A percentile compares a stretch with the other conserved stretches of the same genome.
Conservation (phyloP, 2,797 vertebrate species). For the Tangara arthus region DNA sequence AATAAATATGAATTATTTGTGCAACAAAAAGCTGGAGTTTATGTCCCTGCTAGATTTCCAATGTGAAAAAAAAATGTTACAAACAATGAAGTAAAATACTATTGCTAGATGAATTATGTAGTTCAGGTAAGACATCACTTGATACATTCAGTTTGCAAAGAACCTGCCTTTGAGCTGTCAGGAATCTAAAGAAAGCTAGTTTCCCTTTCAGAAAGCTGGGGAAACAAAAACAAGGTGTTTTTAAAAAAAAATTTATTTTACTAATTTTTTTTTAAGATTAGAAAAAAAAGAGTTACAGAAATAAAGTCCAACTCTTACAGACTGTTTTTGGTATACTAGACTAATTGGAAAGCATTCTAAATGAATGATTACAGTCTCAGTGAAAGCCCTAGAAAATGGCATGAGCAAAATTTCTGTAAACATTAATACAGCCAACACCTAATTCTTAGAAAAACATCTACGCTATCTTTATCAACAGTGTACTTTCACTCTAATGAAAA, state of each 20-base stretch:
- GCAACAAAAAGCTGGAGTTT: neutral
- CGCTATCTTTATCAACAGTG: neutral
- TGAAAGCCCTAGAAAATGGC: neutral
- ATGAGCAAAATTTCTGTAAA: neutral
- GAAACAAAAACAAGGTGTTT: neutral
- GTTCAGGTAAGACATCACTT: neutral
- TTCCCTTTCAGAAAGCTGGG: neutral
- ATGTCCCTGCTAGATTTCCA: neutral
- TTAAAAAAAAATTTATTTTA: neutral
- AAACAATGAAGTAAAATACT: neutral
- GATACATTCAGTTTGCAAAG: neutral
- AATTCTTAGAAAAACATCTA: conserved; percentile 38
- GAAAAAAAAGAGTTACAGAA: neutral
- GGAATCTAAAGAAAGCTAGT: neutral
- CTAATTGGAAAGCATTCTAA: neutral
- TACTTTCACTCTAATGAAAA: conserved; percentile 38
- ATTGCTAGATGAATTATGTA: neutral
- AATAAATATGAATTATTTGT: neutral
- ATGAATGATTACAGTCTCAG: neutral
- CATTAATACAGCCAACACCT: conserved; percentile 38
- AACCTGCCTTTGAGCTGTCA: neutral
- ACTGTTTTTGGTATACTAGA: neutral
- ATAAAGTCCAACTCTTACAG: neutral
- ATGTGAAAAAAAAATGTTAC: neutral
- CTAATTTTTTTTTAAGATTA: neutral